phyloP scores from a whole-genome alignment of 2,888 invertebrate species.

The Lithophane leautieri region DNA sequence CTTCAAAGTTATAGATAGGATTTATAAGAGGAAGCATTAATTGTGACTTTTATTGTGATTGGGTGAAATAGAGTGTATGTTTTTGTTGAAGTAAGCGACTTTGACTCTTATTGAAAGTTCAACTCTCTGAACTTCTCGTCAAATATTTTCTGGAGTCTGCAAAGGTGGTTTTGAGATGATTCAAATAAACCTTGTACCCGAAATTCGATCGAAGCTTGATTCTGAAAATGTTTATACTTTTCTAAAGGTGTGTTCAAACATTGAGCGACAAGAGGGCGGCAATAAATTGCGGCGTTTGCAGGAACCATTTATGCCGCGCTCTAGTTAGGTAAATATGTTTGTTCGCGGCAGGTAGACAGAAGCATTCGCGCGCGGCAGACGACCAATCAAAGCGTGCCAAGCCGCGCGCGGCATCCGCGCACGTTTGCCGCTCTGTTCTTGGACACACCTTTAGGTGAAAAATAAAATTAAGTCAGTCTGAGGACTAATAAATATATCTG shows the following conservation, averaged over 20 bases:
- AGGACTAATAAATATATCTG: neutral
- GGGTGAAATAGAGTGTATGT: neutral
- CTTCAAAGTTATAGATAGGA: slow-evolving; percentile 93
- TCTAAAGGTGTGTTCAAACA: neutral
- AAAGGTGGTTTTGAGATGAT: neutral
- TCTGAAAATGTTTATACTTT: slow-evolving; percentile 22
- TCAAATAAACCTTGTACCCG: neutral
- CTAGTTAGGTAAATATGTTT: too few species aligned
- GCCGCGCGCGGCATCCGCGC: too few species aligned
- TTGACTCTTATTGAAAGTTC: neutral
- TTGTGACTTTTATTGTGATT: neutral
- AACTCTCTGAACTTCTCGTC: neutral
- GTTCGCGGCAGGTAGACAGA: too few species aligned
- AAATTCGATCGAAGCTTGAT: slow-evolving; percentile 5
- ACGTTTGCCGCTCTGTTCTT: too few species aligned
- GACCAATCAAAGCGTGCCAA: too few species aligned
- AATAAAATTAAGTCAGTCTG: neutral
- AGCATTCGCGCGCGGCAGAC: too few species aligned
- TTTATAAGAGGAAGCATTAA: slow-evolving; percentile 89
- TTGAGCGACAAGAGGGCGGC: too few species aligned
- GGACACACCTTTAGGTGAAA: neutral
- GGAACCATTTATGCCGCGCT: too few species aligned
- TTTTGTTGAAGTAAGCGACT: slow-evolving; percentile 5
- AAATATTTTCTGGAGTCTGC: too few species aligned
- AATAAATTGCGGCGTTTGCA: too few species aligned